Evolutionary conservation across 2,888 invertebrate genomes (phyloP).

Genomic region (Cosmorhoe ocellata): DNA sequence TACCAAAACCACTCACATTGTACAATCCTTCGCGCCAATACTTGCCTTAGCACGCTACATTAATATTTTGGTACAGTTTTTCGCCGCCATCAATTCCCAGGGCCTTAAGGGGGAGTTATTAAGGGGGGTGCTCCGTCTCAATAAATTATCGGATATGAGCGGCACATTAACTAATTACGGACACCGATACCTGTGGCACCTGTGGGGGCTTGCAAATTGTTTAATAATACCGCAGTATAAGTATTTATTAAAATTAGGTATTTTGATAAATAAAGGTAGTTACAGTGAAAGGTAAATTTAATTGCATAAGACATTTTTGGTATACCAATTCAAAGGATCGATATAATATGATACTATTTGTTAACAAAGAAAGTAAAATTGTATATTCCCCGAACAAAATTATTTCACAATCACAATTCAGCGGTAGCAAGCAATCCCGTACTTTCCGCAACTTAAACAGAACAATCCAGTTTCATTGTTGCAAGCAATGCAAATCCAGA

Average conservation of each 20-base stretch:
- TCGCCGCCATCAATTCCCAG: slow-evolving; percentile 77
- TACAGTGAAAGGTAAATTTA: background rate
- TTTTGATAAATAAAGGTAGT: background rate
- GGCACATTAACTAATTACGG: slow-evolving; percentile 80
- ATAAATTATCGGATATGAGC: slow-evolving; percentile 80
- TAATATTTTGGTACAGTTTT: slow-evolving; percentile 82
- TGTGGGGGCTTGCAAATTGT: slow-evolving; percentile 23
- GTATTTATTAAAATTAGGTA: slow-evolving; percentile 1
- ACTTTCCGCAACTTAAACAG: slow-evolving; percentile 47
- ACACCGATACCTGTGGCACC: slow-evolving; percentile 64
- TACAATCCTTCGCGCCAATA: slow-evolving; percentile 59
- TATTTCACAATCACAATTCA: slow-evolving; percentile 10
- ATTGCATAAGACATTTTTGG: no score
- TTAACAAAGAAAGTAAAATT: background rate
- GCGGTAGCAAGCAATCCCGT: slow-evolving; percentile 18
- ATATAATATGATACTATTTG: no score
- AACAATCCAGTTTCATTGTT: slow-evolving; percentile 65
- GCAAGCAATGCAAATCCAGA: slow-evolving; percentile 78
- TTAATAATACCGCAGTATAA: slow-evolving; percentile 3
- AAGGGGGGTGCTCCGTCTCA: slow-evolving; percentile 74
- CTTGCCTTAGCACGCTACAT: slow-evolving; percentile 72
- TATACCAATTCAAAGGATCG: no score
- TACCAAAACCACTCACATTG: slow-evolving; percentile 48
- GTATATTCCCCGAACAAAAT: slow-evolving; percentile 1
- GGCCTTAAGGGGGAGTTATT: slow-evolving; percentile 48